Evolutionary conservation across 2,888 invertebrate species (phyloP).

Genomic region (Dorcus hopei): DNA sequence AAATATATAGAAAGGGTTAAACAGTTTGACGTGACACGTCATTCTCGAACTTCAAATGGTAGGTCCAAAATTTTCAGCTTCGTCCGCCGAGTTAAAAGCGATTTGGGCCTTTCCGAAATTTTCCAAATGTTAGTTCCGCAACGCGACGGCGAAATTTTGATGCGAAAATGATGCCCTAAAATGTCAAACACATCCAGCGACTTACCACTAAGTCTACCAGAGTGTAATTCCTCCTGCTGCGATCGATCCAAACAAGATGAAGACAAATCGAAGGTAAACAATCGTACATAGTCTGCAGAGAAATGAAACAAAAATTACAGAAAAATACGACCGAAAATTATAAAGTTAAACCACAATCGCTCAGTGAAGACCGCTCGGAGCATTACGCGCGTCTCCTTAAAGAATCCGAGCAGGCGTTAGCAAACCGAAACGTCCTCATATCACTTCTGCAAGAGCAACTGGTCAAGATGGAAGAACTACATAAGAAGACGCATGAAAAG

Average conservation of each 20-base stretch:
- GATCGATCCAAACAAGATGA: neutral
- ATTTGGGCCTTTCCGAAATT: too few relatives aligned
- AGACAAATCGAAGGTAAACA: neutral
- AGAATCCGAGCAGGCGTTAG: constrained; percentile 29
- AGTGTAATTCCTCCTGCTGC: neutral
- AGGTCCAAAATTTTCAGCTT: too few relatives aligned
- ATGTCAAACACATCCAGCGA: constrained; percentile 6
- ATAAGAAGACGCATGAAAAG: constrained; percentile 31
- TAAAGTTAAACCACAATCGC: neutral
- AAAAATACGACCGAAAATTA: constrained; percentile 2
- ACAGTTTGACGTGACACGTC: too few relatives aligned
- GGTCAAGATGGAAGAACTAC: constrained; percentile 30
- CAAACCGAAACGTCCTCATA: constrained; percentile 33
- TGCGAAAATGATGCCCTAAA: constrained; percentile 4
- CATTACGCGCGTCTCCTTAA: constrained; percentile 17
- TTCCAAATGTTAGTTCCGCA: too few relatives aligned
- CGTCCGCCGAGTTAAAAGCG: too few relatives aligned
- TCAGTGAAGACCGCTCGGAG: constrained; percentile 11
- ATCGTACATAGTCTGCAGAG: neutral
- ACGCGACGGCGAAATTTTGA: neutral
- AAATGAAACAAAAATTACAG: neutral
- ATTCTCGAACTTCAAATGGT: too few relatives aligned
- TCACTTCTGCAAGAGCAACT: constrained; percentile 32
- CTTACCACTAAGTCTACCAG: neutral
- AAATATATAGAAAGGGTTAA: too few relatives aligned